phyloP scores from a whole-genome alignment of 1,140 invertebrate species.

The Euborellia annulipes region DNA sequence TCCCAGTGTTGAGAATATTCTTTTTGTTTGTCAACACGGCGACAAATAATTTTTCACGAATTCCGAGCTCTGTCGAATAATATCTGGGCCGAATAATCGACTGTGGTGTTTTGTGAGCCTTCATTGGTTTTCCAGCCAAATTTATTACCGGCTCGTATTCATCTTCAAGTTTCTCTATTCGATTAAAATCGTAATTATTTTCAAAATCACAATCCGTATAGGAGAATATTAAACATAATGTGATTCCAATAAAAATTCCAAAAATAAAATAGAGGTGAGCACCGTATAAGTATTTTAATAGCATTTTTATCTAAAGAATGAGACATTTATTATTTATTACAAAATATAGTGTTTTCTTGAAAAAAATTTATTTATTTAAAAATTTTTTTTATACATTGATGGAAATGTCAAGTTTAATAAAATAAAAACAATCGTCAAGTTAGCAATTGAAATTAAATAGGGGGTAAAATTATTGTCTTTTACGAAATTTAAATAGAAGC shows the following conservation, averaged over 20 bases:
- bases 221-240: conserved; percentile 8
- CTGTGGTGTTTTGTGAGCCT: conserved; percentile 30
- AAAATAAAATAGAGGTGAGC: conserved; percentile 13
- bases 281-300: too few species aligned
- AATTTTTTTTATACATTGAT: too few species aligned
- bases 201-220: conserved; percentile 7
- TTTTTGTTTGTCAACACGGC: conserved; percentile 60
- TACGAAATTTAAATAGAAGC: too few species aligned
- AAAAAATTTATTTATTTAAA: too few species aligned
- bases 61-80: conserved; percentile 83
- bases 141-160: conserved; percentile 40
- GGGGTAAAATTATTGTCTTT: too few species aligned
- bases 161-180: conserved; percentile 18
- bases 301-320: too few species aligned
- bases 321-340: too few species aligned
- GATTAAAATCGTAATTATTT: conserved; percentile 7
- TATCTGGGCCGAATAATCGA: conserved; percentile 62
- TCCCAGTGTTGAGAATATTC: conserved; percentile 47
- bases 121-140: conserved; percentile 33
- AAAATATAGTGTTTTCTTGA: too few species aligned
- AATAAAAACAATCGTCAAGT: too few species aligned
- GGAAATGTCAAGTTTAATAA: too few species aligned
- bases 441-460: too few species aligned
- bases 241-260: conserved; percentile 25
- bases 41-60: conserved; percentile 75